These are phyloP conservation scores for Meteorus cinctellus DNA, from an alignment of 2,888 invertebrate genomes.

Conservation along the genomic window DNA sequence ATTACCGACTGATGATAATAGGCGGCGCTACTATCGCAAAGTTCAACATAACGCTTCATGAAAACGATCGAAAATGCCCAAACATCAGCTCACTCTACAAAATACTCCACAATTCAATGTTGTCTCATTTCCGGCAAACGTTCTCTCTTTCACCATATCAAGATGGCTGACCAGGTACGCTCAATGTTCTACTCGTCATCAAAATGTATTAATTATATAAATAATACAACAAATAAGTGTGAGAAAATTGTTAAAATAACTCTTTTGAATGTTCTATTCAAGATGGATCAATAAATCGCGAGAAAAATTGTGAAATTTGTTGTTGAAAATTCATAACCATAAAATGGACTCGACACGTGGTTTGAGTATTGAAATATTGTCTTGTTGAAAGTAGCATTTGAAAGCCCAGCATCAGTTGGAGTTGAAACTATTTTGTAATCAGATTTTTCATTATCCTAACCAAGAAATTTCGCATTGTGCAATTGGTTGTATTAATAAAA, in stretches of 20 bases:
- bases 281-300: constrained; percentile 24
- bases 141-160: constrained; percentile 77
- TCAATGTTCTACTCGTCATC: constrained; percentile 47
- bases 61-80: neutral
- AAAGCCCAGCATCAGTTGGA: too few relatives aligned
- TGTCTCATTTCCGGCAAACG: constrained; percentile 48
- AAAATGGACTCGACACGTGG: constrained; percentile 59
- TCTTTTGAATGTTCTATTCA: neutral
- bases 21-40: too few relatives aligned
- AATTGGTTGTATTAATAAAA: too few relatives aligned
- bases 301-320: constrained; percentile 37
- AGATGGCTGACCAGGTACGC: constrained; percentile 90
- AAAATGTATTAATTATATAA: constrained; percentile 40
- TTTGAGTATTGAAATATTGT: constrained; percentile 35
- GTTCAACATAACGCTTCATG: neutral
- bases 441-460: too few relatives aligned
- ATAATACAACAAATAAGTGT: constrained; percentile 6
- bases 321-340: neutral
- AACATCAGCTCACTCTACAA: neutral
- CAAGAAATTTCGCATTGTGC: too few relatives aligned
- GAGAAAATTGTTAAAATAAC: constrained; percentile 18
- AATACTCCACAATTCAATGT: neutral
- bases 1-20: too few relatives aligned
- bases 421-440: too few relatives aligned
- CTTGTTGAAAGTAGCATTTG: too few relatives aligned